These are phyloP conservation scores for Ichneumoninae sp. DNA, from an alignment of 2,888 invertebrate species.

Conservation along the genomic window DNA sequence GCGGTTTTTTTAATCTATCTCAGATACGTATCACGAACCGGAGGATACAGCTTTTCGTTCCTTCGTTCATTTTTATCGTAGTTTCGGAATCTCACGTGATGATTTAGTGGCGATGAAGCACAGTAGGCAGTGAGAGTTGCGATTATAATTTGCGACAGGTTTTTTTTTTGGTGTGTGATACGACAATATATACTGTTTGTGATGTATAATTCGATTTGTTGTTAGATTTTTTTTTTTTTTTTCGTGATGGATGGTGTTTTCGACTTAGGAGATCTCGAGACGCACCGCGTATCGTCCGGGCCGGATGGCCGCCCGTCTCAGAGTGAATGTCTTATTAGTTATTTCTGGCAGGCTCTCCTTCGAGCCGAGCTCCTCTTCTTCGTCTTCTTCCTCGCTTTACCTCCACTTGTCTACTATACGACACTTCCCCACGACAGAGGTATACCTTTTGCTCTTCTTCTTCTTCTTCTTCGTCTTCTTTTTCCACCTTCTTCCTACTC, in stretches of 20 bases:
- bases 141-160: slow-evolving; percentile 29
- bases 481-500: slow-evolving; percentile 30
- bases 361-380: slow-evolving; percentile 68
- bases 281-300: slow-evolving; percentile 84
- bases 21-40: slow-evolving; percentile 46
- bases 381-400: slow-evolving; percentile 69
- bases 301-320: slow-evolving; percentile 84
- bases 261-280: slow-evolving; percentile 71
- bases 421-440: slow-evolving; percentile 65
- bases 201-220: slow-evolving; percentile 35
- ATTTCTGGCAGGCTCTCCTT: slow-evolving; percentile 82
- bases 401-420: slow-evolving; percentile 47
- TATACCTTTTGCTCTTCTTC: slow-evolving; percentile 60
- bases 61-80: slow-evolving; percentile 15
- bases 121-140: slow-evolving; percentile 36
- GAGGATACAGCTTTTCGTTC: slow-evolving; percentile 40
- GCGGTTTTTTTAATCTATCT: slow-evolving; percentile 9
- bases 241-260: slow-evolving; percentile 60
- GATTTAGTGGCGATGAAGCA: slow-evolving; percentile 53
- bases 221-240: slow-evolving; percentile 47
- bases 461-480: slow-evolving; percentile 50
- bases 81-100: slow-evolving; percentile 49
- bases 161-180: slow-evolving; percentile 10
- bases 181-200: slow-evolving; percentile 8
- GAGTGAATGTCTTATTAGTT: slow-evolving; percentile 84